Conservation (phyloP, 2,113 vertebrate species). For the Aptenodytes patagonicus region DNA sequence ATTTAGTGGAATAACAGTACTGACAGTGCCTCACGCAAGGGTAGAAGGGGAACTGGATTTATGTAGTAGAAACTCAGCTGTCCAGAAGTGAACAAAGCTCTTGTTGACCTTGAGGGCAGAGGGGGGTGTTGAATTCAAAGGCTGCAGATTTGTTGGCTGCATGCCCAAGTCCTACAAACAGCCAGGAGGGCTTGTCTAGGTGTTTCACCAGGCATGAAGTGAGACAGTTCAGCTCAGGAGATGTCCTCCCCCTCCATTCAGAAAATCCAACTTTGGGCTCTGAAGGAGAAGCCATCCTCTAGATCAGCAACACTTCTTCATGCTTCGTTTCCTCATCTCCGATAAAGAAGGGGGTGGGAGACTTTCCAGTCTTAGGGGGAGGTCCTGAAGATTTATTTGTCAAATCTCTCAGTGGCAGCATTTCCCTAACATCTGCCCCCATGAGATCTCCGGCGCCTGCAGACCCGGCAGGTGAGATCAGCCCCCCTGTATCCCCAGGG, state of each 20-base stretch:
- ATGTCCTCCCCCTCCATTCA: neutral
- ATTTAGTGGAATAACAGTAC: neutral
- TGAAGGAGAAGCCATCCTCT: neutral
- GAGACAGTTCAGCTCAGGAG: neutral
- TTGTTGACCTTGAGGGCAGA: neutral
- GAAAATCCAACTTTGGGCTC: neutral
- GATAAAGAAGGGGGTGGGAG: neutral
- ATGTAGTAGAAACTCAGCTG: neutral
- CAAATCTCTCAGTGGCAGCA: neutral
- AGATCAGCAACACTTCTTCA: fast-evolving
- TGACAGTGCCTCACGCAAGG: neutral
- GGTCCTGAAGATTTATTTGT: neutral
- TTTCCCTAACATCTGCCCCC: neutral
- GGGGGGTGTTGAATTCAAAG: neutral
- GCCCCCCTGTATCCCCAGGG: neutral
- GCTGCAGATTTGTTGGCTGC: neutral
- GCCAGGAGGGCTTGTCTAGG: neutral
- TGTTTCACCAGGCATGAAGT: neutral
- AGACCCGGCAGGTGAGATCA: too few species aligned
- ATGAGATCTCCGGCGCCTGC: neutral
- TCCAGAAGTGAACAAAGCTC: neutral
- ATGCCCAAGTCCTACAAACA: fast-evolving
- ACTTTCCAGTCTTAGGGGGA: neutral
- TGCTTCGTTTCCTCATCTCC: neutral
- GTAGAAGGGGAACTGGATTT: neutral